Conservation (phyloP, 53 echinoderm and acorn worm species). For the Astropecten irregularis region DNA sequence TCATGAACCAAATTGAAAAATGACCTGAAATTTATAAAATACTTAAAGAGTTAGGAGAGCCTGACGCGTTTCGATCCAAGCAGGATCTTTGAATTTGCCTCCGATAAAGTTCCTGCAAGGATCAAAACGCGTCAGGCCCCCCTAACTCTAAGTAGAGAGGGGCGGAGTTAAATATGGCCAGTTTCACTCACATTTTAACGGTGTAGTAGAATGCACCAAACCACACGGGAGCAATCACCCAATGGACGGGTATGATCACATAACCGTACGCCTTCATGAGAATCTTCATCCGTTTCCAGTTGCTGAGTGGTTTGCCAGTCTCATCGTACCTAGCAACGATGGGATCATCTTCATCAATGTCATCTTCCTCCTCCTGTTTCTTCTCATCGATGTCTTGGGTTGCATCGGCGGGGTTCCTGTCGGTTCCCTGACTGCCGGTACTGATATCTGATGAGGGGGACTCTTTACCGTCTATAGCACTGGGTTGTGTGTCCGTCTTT, state of each 20-base stretch:
- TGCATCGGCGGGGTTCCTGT: background rate
- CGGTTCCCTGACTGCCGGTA: background rate
- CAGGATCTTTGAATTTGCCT: too few relatives aligned
- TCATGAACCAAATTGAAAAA: too few relatives aligned
- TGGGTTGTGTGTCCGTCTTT: too few relatives aligned
- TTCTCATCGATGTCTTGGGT: background rate
- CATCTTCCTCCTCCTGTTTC: background rate
- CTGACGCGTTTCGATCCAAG: too few relatives aligned
- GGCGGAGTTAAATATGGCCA: too few relatives aligned
- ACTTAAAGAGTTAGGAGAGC: too few relatives aligned
- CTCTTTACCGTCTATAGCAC: too few relatives aligned
- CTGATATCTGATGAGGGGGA: background rate
- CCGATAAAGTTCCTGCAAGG: too few relatives aligned
- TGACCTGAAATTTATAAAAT: too few relatives aligned
- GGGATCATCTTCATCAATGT: constrained; percentile 73
- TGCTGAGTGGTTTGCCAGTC: constrained; percentile 82
- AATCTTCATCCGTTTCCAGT: constrained; percentile 92
- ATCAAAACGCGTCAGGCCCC: too few relatives aligned
- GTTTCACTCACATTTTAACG: constrained; percentile 79
- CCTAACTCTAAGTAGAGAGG: too few relatives aligned
- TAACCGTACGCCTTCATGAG: constrained; percentile 92
- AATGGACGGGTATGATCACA: constrained; percentile 92
- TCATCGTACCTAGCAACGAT: constrained; percentile 88
- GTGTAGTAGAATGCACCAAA: constrained; percentile 91
- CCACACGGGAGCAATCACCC: constrained; percentile 89